Base-by-base conservation (phyloP, 2,113 vertebrate genomes). In the Aythya baeri region DNA sequence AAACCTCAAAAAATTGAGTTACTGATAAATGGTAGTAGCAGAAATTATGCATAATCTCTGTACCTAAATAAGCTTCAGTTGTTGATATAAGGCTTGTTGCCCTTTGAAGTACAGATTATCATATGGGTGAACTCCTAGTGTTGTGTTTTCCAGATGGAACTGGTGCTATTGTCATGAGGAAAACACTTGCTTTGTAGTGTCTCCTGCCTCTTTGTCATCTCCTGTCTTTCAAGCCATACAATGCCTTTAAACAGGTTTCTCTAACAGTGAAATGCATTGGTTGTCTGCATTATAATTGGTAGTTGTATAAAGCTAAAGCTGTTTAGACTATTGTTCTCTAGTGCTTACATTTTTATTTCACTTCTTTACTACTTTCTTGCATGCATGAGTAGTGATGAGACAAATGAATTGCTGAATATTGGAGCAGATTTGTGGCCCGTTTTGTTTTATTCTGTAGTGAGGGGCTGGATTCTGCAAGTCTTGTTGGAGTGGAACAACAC, bases 261-360 rank as follows among this genome's bases (percentile, higher is more conserved):
- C 74, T 94, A 79, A 76, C 0, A 1, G 70, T 83, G 93, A 95
- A 86, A 88, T 81, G 68, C 68, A 23, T 50, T 73, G 72, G 22
- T 90, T 81, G 75, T 73, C 68, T 49, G 49, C 59, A 7, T 32
- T 71, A 20, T 41, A 88, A 93, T 44, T 92, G 58, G 76, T 70
- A 89, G 88, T 26, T 72, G 52, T 14, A 83, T 75, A 71, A 88
- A 91, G 31, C 75, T 70, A 11, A 86, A 85, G 13, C 55, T 65
- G 23, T 74, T 83, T 93, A 76, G 66, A 32, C 79, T 77, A 73
- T 78, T 85, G 29, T 85, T 94, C 71, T 70, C 70, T 91, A 81
- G 61, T 58, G 43, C 73, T 93, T 38, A 72, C 0, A 4, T 93
- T 94, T 96, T 76, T 88, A 92, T 96, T 89, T 89, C 26, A 49